Base-by-base conservation (phyloP, 2,888 invertebrate species). In the Drosophila emarginata region DNA sequence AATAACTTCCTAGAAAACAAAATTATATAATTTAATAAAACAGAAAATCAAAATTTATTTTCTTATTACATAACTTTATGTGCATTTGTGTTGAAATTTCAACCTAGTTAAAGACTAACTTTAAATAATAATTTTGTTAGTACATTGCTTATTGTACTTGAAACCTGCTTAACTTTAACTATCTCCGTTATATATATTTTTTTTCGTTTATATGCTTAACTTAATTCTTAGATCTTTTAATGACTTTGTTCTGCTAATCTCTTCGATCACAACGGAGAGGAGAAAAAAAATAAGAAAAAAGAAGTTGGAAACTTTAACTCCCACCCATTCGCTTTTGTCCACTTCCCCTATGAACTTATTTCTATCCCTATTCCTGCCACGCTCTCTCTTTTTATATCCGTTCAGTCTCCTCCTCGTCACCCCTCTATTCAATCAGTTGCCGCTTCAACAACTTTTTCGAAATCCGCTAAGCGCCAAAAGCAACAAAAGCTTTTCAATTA, bases 401-500 rank as follows among this genome's bases (percentile, higher is more conserved):
- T 45, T 11, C 11, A 11, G 4, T 12, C 37, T n/a, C 3, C 11
- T 18, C 21, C 11, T 4, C 18, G 4, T 5, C 12, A 2, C 18
- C 11, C 21, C 45, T 45, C 18, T 32, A 9, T 32, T 36, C 36
- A 36, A 18, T 45, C 45, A 18, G 21, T 18, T 45, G 45, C 45
- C 45, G 45, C 21, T 45, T 45, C 45, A 21, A 45, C 45, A 45
- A 45, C 45, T 45, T 45, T 45, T 45, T 45, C 52, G 18, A 77
- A 78, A 77, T 69, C 67, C 75, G 62, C 64, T 64, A 61, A 51
- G 60, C 74, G 61, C 61, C 65, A 59, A 64, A 40, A 65, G 79
- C 67, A 68, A 74, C 77, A 81, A 82, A 80, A 87, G 86, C 67
- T 82, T 87, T 82, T 80, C 82, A 82, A 82, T 82, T 82, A 82